phyloP scores from a whole-genome alignment of 1,140 invertebrate species.

The Drosophila parabipectinata region DNA sequence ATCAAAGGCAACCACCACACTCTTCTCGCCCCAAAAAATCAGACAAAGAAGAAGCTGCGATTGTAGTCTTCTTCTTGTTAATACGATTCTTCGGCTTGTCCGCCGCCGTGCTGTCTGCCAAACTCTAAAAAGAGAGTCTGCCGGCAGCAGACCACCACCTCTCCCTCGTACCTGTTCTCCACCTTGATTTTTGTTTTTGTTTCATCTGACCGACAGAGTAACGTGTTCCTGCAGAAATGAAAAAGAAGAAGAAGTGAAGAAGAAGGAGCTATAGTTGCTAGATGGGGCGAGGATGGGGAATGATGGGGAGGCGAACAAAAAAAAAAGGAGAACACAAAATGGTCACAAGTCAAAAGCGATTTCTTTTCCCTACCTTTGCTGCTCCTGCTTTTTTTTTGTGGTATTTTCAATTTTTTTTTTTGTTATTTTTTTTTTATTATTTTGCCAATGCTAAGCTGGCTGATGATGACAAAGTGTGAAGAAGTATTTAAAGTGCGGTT shows the following conservation, averaged over 20 bases:
- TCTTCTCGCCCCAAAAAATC: conserved; percentile 8
- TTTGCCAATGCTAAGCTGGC: conserved; percentile 50
- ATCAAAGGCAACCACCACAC: conserved; percentile 42
- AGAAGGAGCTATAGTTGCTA: conserved; percentile 10
- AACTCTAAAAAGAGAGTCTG: conserved; percentile 43
- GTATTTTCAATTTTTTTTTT: conserved; percentile 15
- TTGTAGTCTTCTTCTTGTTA: conserved; percentile 9
- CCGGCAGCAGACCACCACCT: conserved; percentile 24
- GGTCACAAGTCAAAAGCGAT: conserved; percentile 79
- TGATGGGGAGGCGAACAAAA: conserved; percentile 23
- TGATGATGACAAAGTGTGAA: conserved; percentile 81
- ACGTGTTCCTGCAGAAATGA: conserved; percentile 51
- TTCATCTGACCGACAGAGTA: conserved; percentile 71
- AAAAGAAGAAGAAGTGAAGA: conserved; percentile 20
- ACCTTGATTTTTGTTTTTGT: conserved; percentile 53
- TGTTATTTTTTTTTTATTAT: conserved; percentile 19
- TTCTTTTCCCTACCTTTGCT: conserved; percentile 28
- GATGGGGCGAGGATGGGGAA: conserved; percentile 2
- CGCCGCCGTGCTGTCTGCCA: conserved; percentile 59
- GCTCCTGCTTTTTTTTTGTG: conserved; percentile 6
- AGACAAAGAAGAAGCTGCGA: conserved; percentile 31
- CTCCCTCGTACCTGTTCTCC: conserved; percentile 24
- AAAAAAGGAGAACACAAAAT: conserved; percentile 60
- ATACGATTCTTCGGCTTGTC: conserved; percentile 25
- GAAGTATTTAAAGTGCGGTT: conserved; percentile 71